Percentiles rank a stretch among this genome's conserved stretches.
phyloP scores from a whole-genome alignment of 2,797 vertebrate genomes.

The Australoheros facetus region DNA sequence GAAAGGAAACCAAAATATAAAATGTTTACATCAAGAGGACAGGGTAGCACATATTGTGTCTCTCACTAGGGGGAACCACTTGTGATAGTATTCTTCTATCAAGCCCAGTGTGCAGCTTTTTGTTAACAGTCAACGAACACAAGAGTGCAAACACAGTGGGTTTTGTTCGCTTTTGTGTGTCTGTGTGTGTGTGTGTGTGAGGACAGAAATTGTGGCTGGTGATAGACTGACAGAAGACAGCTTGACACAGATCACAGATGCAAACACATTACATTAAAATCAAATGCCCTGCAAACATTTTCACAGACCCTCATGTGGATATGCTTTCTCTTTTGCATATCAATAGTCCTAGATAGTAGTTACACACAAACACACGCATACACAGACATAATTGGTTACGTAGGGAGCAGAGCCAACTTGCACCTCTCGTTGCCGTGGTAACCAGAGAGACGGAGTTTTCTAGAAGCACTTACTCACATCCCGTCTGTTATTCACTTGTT shows the following conservation, averaged over 20 bases:
- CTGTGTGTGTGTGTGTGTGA: neutral
- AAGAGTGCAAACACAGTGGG: constrained; percentile 12
- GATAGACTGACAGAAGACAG: constrained; percentile 38
- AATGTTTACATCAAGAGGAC: neutral
- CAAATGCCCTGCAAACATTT: constrained; percentile 55
- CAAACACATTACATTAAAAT: constrained; percentile 45
- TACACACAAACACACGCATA: constrained; percentile 35
- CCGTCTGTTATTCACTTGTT: constrained; percentile 76
- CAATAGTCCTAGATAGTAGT: constrained; percentile 64
- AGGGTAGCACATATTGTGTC: neutral
- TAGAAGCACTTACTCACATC: constrained; percentile 77
- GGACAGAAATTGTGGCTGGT: constrained; percentile 1
- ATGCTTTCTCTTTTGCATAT: constrained; percentile 68
- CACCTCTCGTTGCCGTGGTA: constrained; percentile 76
- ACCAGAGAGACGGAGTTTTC: constrained; percentile 76
- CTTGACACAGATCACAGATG: constrained; percentile 49
- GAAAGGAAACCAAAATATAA: neutral
- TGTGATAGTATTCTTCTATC: neutral
- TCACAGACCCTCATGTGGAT: constrained; percentile 48
- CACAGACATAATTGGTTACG: constrained; percentile 74
- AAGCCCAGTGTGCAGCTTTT: constrained; percentile 25
- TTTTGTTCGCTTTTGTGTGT: constrained; percentile 18
- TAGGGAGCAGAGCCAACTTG: constrained; percentile 73
- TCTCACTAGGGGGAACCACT: constrained; percentile 35
- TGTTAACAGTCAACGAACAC: constrained; percentile 29